phyloP scores from a whole-genome alignment of 2,113 vertebrate species.

The Lagopus leucura region DNA sequence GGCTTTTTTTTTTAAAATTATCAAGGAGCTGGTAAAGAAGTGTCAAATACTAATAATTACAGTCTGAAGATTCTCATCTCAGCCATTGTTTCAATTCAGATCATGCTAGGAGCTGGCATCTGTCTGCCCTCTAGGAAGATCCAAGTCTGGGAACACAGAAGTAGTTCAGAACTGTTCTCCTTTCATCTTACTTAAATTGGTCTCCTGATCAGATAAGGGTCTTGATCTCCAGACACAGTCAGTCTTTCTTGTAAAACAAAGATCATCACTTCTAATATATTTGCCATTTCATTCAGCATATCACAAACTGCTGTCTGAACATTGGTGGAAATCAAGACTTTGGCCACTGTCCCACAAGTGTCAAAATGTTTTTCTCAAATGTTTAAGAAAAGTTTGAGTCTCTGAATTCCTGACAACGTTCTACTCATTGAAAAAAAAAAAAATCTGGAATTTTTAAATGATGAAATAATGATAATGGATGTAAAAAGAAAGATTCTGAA shows the following conservation, averaged over 20 bases:
- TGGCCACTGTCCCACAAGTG: rapidly evolving
- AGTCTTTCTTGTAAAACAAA: background rate
- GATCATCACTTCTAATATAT: background rate
- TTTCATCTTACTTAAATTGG: background rate
- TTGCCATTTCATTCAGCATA: background rate
- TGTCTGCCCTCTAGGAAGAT: background rate
- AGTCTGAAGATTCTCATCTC: background rate
- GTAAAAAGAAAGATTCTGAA: background rate
- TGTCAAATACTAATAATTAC: background rate
- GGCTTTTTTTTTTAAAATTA: rapidly evolving
- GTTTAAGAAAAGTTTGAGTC: background rate
- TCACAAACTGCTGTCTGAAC: background rate
- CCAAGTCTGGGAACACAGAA: background rate
- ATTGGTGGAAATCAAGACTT: background rate
- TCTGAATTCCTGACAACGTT: slow-evolving; percentile 11
- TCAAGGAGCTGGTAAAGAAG: background rate
- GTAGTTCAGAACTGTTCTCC: background rate
- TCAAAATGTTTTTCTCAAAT: background rate
- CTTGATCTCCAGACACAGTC: background rate
- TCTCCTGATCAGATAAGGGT: background rate
- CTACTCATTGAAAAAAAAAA: background rate
- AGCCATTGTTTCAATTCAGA: background rate
- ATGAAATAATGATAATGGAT: no score
- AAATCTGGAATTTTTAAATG: background rate
- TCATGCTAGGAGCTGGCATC: background rate